Conservation (phyloP, 1,140 invertebrate species). For the Drosophila auraria region DNA sequence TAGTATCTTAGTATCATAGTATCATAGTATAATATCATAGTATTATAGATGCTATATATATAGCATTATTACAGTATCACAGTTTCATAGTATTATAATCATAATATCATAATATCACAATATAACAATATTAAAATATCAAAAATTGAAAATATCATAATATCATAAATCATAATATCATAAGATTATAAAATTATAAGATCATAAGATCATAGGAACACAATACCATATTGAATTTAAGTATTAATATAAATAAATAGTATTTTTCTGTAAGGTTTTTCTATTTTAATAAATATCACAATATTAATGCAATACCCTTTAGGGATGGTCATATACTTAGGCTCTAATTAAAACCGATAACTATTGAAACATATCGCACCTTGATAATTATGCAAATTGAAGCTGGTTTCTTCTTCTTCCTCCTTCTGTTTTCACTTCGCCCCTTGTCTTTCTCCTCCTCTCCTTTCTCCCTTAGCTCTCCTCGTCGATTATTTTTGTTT, state of each 20-base stretch:
- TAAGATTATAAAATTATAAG: too few species aligned
- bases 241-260: too few species aligned
- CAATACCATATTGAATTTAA: too few species aligned
- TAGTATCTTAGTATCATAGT: background rate
- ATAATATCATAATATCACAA: too few species aligned
- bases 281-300: background rate
- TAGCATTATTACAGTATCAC: background rate
- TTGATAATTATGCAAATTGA: constrained; percentile 65
- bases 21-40: background rate
- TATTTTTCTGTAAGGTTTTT: too few species aligned
- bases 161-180: too few species aligned
- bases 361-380: constrained; percentile 58
- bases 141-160: too few species aligned
- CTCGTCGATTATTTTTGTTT: background rate
- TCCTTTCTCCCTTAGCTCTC: constrained; percentile 1
- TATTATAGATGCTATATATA: background rate
- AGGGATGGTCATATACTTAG: constrained; percentile 6
- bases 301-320: too few species aligned
- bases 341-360: constrained; percentile 13
- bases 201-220: too few species aligned
- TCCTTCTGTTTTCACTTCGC: constrained; percentile 14
- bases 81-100: background rate
- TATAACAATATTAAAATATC: too few species aligned
- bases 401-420: constrained; percentile 1
- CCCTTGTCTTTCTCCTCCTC: constrained; percentile 8